These are phyloP conservation scores for Altica lythri DNA, from an alignment of 2,888 invertebrate genomes.

Conservation along the genomic window DNA sequence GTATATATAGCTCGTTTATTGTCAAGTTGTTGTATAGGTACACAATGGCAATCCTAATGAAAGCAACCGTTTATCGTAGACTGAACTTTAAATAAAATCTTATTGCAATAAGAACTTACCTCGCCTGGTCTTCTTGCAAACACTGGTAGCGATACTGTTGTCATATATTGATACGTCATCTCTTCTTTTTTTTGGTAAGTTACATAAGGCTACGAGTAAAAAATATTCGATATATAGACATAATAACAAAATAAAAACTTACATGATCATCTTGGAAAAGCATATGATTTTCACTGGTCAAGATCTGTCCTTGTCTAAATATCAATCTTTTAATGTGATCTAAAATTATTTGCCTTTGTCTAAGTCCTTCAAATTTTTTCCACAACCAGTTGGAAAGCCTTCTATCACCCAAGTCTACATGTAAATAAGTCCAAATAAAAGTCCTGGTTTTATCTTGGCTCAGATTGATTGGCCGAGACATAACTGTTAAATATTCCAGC, in stretches of 20 bases:
- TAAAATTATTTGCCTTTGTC: conserved; percentile 76
- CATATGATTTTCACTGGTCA: conserved; percentile 43
- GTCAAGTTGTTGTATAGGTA: too few species aligned
- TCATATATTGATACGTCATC: conserved; percentile 73
- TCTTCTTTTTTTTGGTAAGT: conserved; percentile 60
- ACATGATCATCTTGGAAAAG: conserved; percentile 46
- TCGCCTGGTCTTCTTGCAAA: conserved; percentile 82
- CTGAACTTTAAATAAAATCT: too few species aligned
- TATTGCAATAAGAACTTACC: too few species aligned
- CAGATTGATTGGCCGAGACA: conserved; percentile 92
- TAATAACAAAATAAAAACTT: conserved; percentile 23
- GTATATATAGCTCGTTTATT: too few species aligned
- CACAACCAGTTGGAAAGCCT: conserved; percentile 89
- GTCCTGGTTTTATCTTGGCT: conserved; percentile 69
- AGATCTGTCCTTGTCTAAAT: conserved; percentile 37
- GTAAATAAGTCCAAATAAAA: conserved; percentile 94
- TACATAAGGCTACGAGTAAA: conserved; percentile 34
- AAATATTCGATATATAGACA: conserved; percentile 1
- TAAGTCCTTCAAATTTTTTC: conserved; percentile 81
- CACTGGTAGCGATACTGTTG: conserved; percentile 91
- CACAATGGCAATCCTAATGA: too few species aligned
- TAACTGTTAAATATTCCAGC: conserved; percentile 92
- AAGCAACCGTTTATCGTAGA: too few species aligned
- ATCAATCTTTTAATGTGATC: conserved; percentile 63
- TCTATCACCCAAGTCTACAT: conserved; percentile 90